These are phyloP conservation scores for Eurystomus glaucurus DNA, from an alignment of 2,797 vertebrate species.

Conservation along the genomic window DNA sequence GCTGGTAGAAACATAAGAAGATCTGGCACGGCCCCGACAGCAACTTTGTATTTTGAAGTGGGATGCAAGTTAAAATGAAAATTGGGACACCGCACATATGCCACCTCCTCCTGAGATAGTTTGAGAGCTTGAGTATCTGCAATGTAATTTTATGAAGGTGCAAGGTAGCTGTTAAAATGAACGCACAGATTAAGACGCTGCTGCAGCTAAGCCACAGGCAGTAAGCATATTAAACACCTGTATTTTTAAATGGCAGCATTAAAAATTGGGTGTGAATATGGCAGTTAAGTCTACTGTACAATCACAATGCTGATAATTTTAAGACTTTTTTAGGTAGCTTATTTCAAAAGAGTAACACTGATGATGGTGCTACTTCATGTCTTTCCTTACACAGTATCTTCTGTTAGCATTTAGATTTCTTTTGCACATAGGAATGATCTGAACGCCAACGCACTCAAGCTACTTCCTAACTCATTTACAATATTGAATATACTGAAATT, in stretches of 20 bases:
- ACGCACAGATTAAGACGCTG: neutral
- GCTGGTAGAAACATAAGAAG: neutral
- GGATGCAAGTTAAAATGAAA: constrained; percentile 5
- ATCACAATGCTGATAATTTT: neutral
- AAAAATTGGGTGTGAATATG: neutral
- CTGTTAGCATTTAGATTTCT: neutral
- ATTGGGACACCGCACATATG: neutral
- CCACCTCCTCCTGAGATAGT: neutral
- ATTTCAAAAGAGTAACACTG: neutral
- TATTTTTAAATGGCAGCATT: neutral
- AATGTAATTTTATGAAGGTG: neutral
- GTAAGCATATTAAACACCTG: neutral
- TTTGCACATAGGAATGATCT: neutral
- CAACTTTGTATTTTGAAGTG: neutral
- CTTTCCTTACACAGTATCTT: neutral
- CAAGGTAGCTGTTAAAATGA: neutral
- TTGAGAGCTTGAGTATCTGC: neutral
- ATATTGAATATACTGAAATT: neutral
- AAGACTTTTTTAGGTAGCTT: neutral
- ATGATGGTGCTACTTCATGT: neutral
- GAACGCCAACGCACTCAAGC: neutral
- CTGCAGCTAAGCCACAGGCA: neutral
- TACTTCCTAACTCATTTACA: neutral
- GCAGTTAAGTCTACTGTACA: neutral
- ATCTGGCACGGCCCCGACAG: neutral